These are phyloP conservation scores for Ptilorrhoa leucosticta DNA, from an alignment of 2,113 vertebrate genomes.

Conservation along the genomic window DNA sequence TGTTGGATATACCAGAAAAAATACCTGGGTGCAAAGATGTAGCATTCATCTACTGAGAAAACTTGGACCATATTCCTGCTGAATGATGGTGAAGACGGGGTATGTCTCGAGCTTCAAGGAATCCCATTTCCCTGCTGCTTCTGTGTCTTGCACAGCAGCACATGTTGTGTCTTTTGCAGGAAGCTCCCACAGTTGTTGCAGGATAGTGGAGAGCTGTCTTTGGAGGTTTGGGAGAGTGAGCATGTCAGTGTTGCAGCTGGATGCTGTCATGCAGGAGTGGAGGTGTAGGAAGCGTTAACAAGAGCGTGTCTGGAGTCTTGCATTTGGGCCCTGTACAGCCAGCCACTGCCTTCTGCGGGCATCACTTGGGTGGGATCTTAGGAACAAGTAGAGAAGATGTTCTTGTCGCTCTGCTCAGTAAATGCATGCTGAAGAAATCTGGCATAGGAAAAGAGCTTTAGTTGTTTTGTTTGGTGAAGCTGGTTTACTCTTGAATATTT, in stretches of 20 bases:
- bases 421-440: not conserved
- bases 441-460: not conserved
- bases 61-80: not conserved
- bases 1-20: not conserved
- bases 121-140: not conserved
- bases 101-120: not conserved
- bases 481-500: not conserved
- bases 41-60: not conserved
- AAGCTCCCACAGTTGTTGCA: not conserved
- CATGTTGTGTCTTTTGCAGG: not conserved
- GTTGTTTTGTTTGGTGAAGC: not conserved
- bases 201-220: not conserved
- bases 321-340: not conserved
- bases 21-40: not conserved
- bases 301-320: not conserved
- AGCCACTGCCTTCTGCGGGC: not conserved
- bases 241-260: not conserved
- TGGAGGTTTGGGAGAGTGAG: not conserved
- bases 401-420: not conserved
- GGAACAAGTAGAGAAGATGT: not conserved
- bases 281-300: not conserved
- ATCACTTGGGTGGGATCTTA: not conserved
- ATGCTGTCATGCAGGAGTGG: not conserved
- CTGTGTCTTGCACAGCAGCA: not conserved
- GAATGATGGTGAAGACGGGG: not conserved